Evolutionary conservation across 2,113 vertebrate species (phyloP).

Genomic region (Pseudorectes ferrugineus): DNA sequence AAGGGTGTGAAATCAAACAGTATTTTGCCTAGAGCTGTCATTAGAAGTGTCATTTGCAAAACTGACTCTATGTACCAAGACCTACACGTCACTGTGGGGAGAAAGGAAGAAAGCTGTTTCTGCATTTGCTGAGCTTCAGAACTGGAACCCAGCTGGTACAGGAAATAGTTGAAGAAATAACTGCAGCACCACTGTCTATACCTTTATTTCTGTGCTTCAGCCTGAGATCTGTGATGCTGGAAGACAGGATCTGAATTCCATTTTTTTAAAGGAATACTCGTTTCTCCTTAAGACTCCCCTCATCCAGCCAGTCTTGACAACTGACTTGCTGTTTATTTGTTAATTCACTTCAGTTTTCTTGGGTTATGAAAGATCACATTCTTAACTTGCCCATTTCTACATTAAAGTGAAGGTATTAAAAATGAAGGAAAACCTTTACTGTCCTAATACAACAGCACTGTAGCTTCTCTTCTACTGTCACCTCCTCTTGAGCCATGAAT

Average conservation of each 20-base stretch:
- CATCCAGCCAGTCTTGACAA: neutral
- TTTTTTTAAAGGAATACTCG: neutral
- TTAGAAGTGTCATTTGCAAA: neutral
- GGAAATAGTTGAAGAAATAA: neutral
- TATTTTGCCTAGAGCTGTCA: neutral
- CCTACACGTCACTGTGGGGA: neutral
- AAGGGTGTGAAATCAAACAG: neutral
- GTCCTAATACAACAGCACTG: neutral
- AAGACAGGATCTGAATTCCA: neutral
- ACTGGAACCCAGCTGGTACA: neutral
- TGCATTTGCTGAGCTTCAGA: neutral
- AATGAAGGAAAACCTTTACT: neutral
- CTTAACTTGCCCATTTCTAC: neutral
- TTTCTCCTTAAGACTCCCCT: neutral
- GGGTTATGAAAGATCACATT: neutral
- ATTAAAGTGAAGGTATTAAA: neutral
- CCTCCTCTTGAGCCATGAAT: slow-evolving; percentile 10
- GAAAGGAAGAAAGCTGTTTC: neutral
- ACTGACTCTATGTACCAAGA: neutral
- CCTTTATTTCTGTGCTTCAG: neutral
- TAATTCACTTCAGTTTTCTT: neutral
- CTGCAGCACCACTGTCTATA: neutral
- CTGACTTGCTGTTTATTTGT: neutral
- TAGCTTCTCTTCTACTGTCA: neutral
- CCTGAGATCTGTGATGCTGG: neutral